Conservation (phyloP, 1,140 invertebrate species). For the Condylostylus longicornis region DNA sequence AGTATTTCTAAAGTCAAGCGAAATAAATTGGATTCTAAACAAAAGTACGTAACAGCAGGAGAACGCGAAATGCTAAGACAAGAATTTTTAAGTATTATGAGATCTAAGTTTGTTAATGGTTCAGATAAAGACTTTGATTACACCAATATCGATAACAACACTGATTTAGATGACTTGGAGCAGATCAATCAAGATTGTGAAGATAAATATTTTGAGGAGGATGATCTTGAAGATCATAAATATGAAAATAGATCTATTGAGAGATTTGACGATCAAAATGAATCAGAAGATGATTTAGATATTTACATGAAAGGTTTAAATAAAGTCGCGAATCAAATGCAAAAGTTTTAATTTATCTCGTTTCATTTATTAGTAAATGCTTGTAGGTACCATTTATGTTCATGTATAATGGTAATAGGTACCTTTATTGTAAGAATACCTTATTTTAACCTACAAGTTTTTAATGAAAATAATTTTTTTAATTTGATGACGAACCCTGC, state of each 20-base stretch:
- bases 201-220: slow-evolving; percentile 78
- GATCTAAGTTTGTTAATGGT: slow-evolving; percentile 70
- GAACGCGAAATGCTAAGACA: slow-evolving; percentile 52
- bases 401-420: too few species aligned
- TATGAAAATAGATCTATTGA: slow-evolving; percentile 32
- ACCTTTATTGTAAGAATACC: too few species aligned
- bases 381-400: too few species aligned
- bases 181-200: slow-evolving; percentile 59
- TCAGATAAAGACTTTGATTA: slow-evolving; percentile 68
- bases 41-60: slow-evolving; percentile 34
- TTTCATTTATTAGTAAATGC: too few species aligned
- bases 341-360: too few species aligned
- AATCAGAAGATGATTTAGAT: slow-evolving; percentile 53
- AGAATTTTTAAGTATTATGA: slow-evolving; percentile 80
- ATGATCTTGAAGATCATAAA: slow-evolving; percentile 42
- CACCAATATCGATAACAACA: slow-evolving; percentile 55
- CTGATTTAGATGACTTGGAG: slow-evolving; percentile 61
- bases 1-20: slow-evolving; percentile 11
- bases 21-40: slow-evolving; percentile 24
- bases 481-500: too few species aligned
- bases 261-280: slow-evolving; percentile 9
- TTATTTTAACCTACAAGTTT: too few species aligned
- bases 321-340: too few species aligned
- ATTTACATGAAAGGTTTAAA: slow-evolving; percentile 52
- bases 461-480: too few species aligned